phyloP scores from a whole-genome alignment of 92 coral and sea anemone genomes.

The Phenganax stokvisi region DNA sequence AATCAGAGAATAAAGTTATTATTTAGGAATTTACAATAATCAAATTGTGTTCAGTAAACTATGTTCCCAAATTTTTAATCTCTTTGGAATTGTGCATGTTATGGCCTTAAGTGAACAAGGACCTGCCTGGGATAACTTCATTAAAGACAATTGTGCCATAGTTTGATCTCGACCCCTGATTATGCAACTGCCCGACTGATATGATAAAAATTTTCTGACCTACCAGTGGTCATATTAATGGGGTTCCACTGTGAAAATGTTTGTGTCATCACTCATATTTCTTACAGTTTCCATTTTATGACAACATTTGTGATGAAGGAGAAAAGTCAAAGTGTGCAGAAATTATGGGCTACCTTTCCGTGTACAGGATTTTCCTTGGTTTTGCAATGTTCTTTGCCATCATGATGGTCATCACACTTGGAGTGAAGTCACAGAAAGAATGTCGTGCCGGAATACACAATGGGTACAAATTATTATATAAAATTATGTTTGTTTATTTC shows the following conservation, averaged over 20 bases:
- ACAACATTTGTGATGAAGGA: slow-evolving; percentile 59
- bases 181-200: too few relatives aligned
- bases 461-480: slow-evolving; percentile 54
- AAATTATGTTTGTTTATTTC: background rate
- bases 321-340: slow-evolving; percentile 63
- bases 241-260: background rate
- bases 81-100: too few relatives aligned
- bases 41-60: too few relatives aligned
- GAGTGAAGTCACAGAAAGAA: slow-evolving; percentile 78
- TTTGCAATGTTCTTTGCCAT: slow-evolving; percentile 82
- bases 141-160: background rate
- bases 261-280: background rate
- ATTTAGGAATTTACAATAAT: too few relatives aligned
- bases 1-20: too few relatives aligned
- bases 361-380: slow-evolving; percentile 88
- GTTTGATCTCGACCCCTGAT: too few relatives aligned
- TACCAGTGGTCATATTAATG: too few relatives aligned
- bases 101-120: too few relatives aligned
- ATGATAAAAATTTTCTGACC: too few relatives aligned
- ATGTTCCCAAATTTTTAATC: too few relatives aligned
- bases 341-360: slow-evolving; percentile 79
- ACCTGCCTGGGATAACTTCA: background rate
- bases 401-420: slow-evolving; percentile 72
- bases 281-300: slow-evolving; percentile 75
- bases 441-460: slow-evolving; percentile 92